Base-by-base conservation (phyloP, 2,797 vertebrate species). In the Anniella stebbinsi region DNA sequence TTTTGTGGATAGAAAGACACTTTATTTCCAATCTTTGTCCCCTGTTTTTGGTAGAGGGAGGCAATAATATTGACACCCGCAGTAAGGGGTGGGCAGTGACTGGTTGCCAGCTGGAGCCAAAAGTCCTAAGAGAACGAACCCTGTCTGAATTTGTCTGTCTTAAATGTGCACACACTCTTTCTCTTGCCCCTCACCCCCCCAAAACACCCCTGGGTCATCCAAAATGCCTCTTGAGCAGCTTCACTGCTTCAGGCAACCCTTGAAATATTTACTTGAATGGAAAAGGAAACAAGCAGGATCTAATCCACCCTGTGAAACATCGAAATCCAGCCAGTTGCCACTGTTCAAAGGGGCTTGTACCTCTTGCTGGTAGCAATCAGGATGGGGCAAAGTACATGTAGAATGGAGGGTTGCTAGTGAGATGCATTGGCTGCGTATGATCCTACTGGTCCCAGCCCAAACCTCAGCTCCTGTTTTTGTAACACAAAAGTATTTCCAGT, bases 11-110 rank as follows among this genome's bases (percentile, higher is more conserved):
- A 77, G 81, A 84, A 67, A 76, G 54, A 87, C 80, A 70, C 80
- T 84, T 87, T 80, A 87, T 87, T 77, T 90, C 57, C n/a, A 18
- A 63, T 86, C 77, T 81, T 90, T 77, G 63, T 54, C 60, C 51
- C 84, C 80, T 48, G 21, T 48, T 76, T 83, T 83, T 45, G 78
- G 75, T 57, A 67, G 67, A 66, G 36, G 73, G 80, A 70, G 77
- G 80, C n/a, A 66, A 90, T 90, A 83, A 67, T 82, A 76, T 54
- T 70, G 72, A 76, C 63, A 87, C 63, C 66, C 84, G 72, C 48
- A 78, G 72, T 63, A 82, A 70, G 54, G 45, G 72, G n/a, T n/a
- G 45, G 45, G 30, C 69, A 84, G 73, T 78, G 89, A 84, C 21
- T 69, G n/a, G 63, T 76, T 87, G 89, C 63, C 45, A 76, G 63